Evolutionary conservation across 1,140 invertebrate genomes (phyloP), one percentile per base, ranked within the genome.

Genomic region (Brachionus plicatilis): DNA sequence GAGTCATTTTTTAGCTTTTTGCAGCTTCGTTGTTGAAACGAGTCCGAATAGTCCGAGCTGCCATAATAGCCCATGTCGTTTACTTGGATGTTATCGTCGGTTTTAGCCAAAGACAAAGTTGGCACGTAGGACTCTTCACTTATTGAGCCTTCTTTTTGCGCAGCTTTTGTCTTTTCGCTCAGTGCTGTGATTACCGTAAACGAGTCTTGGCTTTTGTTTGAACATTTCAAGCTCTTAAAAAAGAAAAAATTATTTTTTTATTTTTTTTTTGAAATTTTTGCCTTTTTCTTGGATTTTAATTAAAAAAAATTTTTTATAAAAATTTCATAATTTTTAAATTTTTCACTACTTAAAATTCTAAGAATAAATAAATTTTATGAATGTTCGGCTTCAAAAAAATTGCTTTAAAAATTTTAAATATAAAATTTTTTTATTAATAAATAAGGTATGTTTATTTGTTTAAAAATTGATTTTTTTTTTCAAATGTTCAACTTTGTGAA

Each of bases 51-150:
- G 20, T 82, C 79, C 14, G 79, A 82, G 37, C 79, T 82, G 11
- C 79, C 79, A 47, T 82, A 82, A 37, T 82, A 82, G 53, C 79
- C 79, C 53, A 82, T 41, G 29, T 82, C 79, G 37, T 60, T 82
- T 8, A 72, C 68, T 72, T 72, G 68, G 0, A 72, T 20, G 9
- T 72, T 41, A 20, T 72, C 68, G 8, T 37, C 33, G 14, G 27
- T 72, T 20, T 60, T 60, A 9, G 37, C 17, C 53, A 53, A 68
- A 4, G 20, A 33, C 11, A 68, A 60, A 14, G 79, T 60, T 6
- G n/a, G n/a, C 60, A 68, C 17, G 24, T 24, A 65, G 4, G 33
- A 56, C 11, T 82, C 20, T 9, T 82, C 79, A 20, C 76, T 37
- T 43, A 76, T 76, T 3, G 72, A 76, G n/a, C 17, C 68, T 20